Conservation (phyloP, 2,888 invertebrate genomes). For the Adineta ricciae region DNA sequence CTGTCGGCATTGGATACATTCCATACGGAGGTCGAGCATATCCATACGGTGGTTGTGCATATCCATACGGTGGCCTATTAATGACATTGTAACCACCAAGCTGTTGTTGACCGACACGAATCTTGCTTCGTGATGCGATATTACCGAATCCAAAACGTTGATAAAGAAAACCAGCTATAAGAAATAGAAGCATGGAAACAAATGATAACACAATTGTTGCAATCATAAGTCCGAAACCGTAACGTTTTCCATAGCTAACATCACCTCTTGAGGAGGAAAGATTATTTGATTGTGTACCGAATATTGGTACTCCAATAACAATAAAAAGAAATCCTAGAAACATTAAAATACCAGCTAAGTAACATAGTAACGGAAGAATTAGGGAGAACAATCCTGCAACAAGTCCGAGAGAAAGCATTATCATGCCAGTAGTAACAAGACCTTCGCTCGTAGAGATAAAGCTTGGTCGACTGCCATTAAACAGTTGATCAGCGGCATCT, state of each 20-base stretch:
- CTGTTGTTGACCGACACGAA: neutral
- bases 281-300: neutral
- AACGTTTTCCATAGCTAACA: neutral
- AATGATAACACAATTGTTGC: neutral
- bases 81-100: neutral
- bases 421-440: conserved; percentile 1
- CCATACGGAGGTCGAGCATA: neutral
- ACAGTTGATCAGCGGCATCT: neutral
- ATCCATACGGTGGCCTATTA: neutral
- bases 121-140: neutral
- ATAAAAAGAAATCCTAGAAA: neutral
- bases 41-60: neutral
- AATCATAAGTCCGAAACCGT: neutral
- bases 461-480: neutral
- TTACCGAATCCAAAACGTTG: neutral
- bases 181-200: neutral
- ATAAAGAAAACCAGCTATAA: neutral
- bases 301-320: neutral
- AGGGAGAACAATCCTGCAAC: neutral
- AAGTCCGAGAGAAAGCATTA: neutral
- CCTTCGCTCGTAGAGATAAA: neutral
- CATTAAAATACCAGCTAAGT: neutral
- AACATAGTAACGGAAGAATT: neutral
- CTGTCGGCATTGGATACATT: no score
- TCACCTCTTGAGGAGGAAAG: neutral